These are phyloP conservation scores for Cepphus grylle DNA, from an alignment of 2,113 vertebrate genomes.

Conservation along the genomic window DNA sequence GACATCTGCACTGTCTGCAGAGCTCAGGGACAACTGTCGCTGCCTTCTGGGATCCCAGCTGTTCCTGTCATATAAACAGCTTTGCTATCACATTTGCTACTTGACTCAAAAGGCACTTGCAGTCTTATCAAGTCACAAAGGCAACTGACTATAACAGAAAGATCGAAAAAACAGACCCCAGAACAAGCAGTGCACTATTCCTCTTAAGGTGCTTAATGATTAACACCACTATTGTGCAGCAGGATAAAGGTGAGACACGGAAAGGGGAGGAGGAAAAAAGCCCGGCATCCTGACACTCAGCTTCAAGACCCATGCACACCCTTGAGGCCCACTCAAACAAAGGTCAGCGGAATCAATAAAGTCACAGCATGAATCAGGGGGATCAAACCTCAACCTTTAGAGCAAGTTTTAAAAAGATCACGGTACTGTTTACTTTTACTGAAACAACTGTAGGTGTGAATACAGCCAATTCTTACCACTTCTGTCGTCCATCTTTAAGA, in stretches of 20 bases:
- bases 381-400: background rate
- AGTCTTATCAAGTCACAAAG: background rate
- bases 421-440: background rate
- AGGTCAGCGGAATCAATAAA: background rate
- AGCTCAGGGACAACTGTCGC: slow-evolving; percentile 82
- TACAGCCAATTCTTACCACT: slow-evolving; percentile 78
- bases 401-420: background rate
- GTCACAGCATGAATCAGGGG: background rate
- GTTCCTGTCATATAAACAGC: slow-evolving; percentile 72
- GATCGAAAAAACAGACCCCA: background rate
- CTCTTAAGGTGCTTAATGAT: background rate
- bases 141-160: background rate
- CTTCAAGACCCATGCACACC: background rate
- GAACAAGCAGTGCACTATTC: background rate
- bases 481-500: slow-evolving; percentile 82
- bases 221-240: background rate
- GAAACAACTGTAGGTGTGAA: background rate
- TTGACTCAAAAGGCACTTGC: background rate
- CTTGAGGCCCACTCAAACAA: background rate
- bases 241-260: background rate
- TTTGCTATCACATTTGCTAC: background rate
- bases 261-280: background rate
- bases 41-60: slow-evolving; percentile 86
- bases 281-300: background rate
- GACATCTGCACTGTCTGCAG: slow-evolving; percentile 80